Conservation (phyloP, 2,888 invertebrate species). For the Perizoma affinitatum region DNA sequence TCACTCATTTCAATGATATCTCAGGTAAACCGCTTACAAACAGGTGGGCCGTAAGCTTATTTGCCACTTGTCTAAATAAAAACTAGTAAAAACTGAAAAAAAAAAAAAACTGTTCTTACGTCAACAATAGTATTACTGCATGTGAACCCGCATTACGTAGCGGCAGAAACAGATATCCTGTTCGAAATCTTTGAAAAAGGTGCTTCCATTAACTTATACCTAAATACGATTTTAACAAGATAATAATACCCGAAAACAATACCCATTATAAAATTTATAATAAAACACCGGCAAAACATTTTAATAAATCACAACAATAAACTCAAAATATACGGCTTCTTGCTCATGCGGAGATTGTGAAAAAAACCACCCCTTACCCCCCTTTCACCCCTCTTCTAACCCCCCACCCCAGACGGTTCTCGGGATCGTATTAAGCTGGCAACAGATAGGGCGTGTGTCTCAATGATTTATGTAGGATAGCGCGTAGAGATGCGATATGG, state of each 20-base stretch:
- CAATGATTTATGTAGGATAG: constrained; percentile 78
- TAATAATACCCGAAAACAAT: constrained; percentile 14
- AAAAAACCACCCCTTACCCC: constrained; percentile 35
- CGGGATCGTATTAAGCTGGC: constrained; percentile 80
- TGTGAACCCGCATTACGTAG: too few species aligned
- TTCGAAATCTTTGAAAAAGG: too few species aligned
- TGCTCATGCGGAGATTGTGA: constrained; percentile 45
- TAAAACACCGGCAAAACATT: constrained; percentile 33
- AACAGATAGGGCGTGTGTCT: constrained; percentile 82
- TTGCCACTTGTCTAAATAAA: too few species aligned
- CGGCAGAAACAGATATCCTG: too few species aligned
- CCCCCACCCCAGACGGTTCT: constrained; percentile 52
- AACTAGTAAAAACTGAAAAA: too few species aligned
- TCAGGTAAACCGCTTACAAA: too few species aligned
- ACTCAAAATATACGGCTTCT: constrained; percentile 37
- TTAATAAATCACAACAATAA: constrained; percentile 43
- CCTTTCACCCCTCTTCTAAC: constrained; percentile 16
- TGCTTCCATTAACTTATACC: too few species aligned
- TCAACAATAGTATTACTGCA: too few species aligned
- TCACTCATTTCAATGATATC: too few species aligned
- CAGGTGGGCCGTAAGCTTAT: too few species aligned
- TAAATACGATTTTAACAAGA: too few species aligned
- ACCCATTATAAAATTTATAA: constrained; percentile 26
- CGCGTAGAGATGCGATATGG: constrained; percentile 54
- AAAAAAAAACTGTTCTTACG: too few species aligned